Base-by-base conservation (phyloP, 1,140 invertebrate species). In the Gryllus bimaculatus region DNA sequence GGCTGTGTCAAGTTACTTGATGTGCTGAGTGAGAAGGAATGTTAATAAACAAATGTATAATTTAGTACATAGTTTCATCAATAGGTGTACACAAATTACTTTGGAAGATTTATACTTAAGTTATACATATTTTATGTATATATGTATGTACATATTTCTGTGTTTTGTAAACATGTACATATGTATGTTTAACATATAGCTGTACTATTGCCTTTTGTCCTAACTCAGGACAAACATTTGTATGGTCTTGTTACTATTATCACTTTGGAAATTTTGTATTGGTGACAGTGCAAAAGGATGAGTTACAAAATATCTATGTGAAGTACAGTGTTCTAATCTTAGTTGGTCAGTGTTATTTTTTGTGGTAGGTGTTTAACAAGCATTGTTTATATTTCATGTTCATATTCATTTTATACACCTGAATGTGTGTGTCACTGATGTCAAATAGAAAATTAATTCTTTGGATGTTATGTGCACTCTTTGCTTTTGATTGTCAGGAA, bases 121-220 rank as follows among this genome's bases (percentile, higher is more conserved):
- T 66, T 66, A 66, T 66, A 18, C 54, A 66, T 13, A 66, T 66
- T 66, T 66, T 39, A 39, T 66, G 54, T 66, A 66, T 66, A 18
- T 66, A 66, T 66, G 54, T 66, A 66, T 66, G 54, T 66, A 66
- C 54, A 66, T 66, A 66, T 66, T 66, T 66, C 54, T 13, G 54
- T 66, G 54, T 66, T 66, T 66, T 66, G 54, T 66, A 66, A 66
- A 66, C 54, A 66, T 66, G 54, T 66, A 66, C 54, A 66, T 66
- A 66, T 66, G 18, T 66, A 66, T 66, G 54, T 66, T 66, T 66
- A 18, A 66, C 54, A 10, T 10, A 18, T 66, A 66, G 54, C 54
- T 13, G 54, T 2, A 3, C 18, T 66, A 18, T 66, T 66, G 54
- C 54, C 54, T 66, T 66, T 66, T 66, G 54, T 18, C 54, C 54